These are phyloP conservation scores for Carassius carassius DNA, from an alignment of 2,113 vertebrate genomes.

Conservation along the genomic window DNA sequence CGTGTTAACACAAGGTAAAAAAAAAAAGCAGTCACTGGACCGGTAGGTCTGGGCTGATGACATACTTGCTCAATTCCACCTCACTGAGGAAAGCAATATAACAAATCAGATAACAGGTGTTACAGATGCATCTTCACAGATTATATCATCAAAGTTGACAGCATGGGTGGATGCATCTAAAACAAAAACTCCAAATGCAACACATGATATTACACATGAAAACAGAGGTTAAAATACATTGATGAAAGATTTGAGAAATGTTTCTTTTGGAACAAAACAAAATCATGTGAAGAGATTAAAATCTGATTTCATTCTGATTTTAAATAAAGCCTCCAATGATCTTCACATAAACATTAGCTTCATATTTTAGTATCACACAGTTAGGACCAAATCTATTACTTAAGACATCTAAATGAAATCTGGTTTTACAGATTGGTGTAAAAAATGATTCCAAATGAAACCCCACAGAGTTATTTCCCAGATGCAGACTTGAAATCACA, in stretches of 20 bases:
- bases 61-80: neutral
- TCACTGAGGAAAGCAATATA: neutral
- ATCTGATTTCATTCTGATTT: neutral
- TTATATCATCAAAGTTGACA: neutral
- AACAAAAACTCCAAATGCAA: neutral
- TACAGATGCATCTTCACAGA: neutral
- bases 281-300: neutral
- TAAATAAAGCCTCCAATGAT: neutral
- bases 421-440: neutral
- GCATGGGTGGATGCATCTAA: neutral
- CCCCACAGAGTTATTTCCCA: neutral
- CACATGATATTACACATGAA: neutral
- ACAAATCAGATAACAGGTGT: neutral
- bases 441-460: neutral
- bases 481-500: neutral
- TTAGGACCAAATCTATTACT: neutral
- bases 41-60: slow-evolving; percentile 25
- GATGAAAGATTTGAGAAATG: neutral
- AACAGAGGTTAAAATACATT: neutral
- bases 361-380: neutral
- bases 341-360: neutral
- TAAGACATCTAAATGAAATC: neutral
- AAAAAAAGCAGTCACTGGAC: neutral
- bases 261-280: neutral
- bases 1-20: neutral